Conservation (phyloP, 2,888 invertebrate species). For the Troilus luridus region DNA sequence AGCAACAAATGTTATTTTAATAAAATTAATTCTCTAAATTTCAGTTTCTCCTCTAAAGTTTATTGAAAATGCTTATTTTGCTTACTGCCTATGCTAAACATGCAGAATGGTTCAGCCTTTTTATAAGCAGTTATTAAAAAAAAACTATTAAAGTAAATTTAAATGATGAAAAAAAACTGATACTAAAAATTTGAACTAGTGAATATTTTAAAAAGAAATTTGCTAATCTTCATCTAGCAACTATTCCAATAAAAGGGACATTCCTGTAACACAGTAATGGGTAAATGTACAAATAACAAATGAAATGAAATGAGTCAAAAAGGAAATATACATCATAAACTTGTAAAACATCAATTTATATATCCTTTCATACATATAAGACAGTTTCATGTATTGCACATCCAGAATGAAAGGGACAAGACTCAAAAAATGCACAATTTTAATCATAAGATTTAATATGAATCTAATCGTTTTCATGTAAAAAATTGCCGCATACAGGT, state of each 20-base stretch:
- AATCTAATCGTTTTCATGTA: background rate
- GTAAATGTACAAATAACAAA: constrained; percentile 22
- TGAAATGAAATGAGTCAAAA: background rate
- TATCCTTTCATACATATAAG: too few relatives aligned
- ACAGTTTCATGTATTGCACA: background rate
- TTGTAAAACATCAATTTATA: background rate
- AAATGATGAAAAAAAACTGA: background rate
- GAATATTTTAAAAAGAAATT: constrained; percentile 25
- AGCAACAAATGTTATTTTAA: background rate
- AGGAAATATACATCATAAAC: background rate
- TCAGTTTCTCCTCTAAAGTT: background rate
- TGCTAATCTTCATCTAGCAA: constrained; percentile 47
- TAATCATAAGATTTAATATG: background rate
- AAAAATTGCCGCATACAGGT: background rate
- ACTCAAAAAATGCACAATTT: background rate
- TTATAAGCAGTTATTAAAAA: constrained; percentile 17
- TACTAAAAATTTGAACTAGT: background rate
- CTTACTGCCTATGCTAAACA: background rate
- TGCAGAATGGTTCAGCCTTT: background rate
- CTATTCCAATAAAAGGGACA: constrained; percentile 50
- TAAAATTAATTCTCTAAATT: background rate
- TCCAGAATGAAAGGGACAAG: background rate
- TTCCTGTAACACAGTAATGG: constrained; percentile 58
- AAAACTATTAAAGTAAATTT: constrained; percentile 7
- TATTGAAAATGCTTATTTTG: background rate